Percentiles rank a stretch among this genome's conserved stretches.
These are phyloP conservation scores for Aptenodytes patagonicus DNA, from an alignment of 2,113 vertebrate species.

Conservation along the genomic window DNA sequence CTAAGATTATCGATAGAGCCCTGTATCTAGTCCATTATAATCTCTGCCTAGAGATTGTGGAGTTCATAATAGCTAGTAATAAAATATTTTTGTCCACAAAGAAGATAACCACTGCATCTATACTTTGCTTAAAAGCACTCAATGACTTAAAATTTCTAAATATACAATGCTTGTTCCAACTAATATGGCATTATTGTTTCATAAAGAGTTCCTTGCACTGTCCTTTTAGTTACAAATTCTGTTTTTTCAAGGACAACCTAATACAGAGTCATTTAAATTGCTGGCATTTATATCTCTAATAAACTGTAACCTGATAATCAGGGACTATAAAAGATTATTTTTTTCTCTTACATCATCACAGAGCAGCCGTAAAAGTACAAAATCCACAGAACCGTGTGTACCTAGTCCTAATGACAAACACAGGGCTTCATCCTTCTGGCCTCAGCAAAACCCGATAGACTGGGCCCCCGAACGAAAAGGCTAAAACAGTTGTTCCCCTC, in stretches of 20 bases:
- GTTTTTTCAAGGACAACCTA: slow-evolving; percentile 73
- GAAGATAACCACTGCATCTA: slow-evolving; percentile 4
- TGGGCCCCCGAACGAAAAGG: neutral
- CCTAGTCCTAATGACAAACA: slow-evolving; percentile 47
- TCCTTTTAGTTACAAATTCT: slow-evolving; percentile 49
- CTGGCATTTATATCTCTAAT: slow-evolving; percentile 73
- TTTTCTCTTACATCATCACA: slow-evolving; percentile 74
- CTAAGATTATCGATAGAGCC: slow-evolving; percentile 53
- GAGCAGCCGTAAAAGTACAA: slow-evolving; percentile 77
- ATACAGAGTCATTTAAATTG: slow-evolving; percentile 68
- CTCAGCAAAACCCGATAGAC: neutral
- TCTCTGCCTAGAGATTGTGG: slow-evolving; percentile 71
- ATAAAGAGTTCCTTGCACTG: slow-evolving; percentile 1
- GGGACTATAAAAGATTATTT: slow-evolving; percentile 76
- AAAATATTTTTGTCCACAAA: slow-evolving; percentile 69
- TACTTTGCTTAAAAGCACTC: slow-evolving; percentile 17
- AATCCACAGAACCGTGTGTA: slow-evolving; percentile 73
- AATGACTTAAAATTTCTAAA: slow-evolving; percentile 23
- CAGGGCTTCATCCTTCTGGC: neutral
- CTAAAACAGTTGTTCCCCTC: neutral
- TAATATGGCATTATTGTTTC: slow-evolving; percentile 14
- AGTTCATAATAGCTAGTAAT: slow-evolving; percentile 73
- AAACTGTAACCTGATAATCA: slow-evolving; percentile 75
- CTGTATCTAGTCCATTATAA: slow-evolving; percentile 65
- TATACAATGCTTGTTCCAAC: slow-evolving; percentile 16